Evolutionary conservation across 2,888 invertebrate genomes (phyloP), one percentile per base, ranked within the genome.

Genomic region (Lutraria lutraria): DNA sequence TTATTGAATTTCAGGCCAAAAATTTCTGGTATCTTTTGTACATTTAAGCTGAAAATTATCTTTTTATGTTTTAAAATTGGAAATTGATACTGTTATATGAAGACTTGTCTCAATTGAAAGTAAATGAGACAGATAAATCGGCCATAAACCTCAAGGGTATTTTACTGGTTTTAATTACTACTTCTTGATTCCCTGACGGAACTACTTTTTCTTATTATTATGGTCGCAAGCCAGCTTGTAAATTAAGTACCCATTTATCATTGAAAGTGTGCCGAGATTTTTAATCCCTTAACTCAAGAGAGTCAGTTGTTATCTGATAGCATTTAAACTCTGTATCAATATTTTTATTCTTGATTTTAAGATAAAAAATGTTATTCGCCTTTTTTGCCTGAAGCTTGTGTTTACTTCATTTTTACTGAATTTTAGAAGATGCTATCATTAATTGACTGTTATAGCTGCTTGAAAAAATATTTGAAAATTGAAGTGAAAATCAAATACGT

Each of bases 271-370:
- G 25, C 63, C 4, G 12, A 68, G 63, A 68, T 68, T 68, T 68
- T 25, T 25, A n/a, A 68, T 68, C n/a, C 12, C 12, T 8, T 68
- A 12, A 68, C 25, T 68, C 25, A 10, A 68, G 60, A 60, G 60
- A 60, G 19, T 72, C 72, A 54, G 76, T 68, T 63, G 52, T 84
- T 84, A 85, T 54, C 85, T 53, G n/a, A 54, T 76, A 54, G 29
- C 53, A 76, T 85, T 56, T 76, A 72, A 85, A 76, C 85, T 76
- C n/a, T 21, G 29, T 72, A 85, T 85, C 85, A 85, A 85, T 85
- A 85, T 85, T 85, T 54, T 68, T 68, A 68, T 68, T 68, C 12
- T 0, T 68, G 63, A 68, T 68, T n/a, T 60, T 19, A n/a, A 60
- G n/a, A 68, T 68, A 68, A 25, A 25, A 68, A 68, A 12, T 10